These are phyloP conservation scores for Tenthredo mesomela DNA, from an alignment of 2,888 invertebrate genomes.

Conservation along the genomic window DNA sequence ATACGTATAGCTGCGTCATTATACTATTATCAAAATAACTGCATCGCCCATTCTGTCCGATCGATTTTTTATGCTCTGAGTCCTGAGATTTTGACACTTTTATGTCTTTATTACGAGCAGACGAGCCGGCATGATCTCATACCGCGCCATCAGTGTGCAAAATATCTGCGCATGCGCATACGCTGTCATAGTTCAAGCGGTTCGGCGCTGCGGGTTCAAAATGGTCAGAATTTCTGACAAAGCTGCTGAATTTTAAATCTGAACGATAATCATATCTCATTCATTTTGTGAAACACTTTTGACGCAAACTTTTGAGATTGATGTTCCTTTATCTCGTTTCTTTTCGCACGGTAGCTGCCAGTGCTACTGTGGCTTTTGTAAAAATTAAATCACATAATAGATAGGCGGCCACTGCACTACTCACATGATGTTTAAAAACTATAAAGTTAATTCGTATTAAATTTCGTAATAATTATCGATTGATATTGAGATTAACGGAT, in stretches of 20 bases:
- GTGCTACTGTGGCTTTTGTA: background rate
- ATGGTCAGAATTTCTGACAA: background rate
- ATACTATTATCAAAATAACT: background rate
- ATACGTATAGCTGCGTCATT: background rate
- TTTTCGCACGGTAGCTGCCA: background rate
- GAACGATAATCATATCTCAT: background rate
- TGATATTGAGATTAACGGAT: background rate
- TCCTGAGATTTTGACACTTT: background rate
- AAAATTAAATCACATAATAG: background rate
- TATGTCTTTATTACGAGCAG: background rate
- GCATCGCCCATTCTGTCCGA: background rate
- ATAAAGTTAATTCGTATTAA: background rate
- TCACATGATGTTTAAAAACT: background rate
- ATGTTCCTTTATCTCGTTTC: background rate
- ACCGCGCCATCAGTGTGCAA: slow-evolving; percentile 20
- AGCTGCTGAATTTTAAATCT: background rate
- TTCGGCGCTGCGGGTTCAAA: background rate
- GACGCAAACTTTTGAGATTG: background rate
- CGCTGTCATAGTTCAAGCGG: background rate
- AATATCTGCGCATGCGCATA: background rate
- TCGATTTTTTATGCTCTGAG: background rate
- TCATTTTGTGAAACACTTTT: background rate
- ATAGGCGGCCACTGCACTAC: background rate
- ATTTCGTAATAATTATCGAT: background rate
- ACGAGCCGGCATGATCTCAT: background rate